phyloP scores from a whole-genome alignment of 2,888 invertebrate species.

The Octodonta nipae region DNA sequence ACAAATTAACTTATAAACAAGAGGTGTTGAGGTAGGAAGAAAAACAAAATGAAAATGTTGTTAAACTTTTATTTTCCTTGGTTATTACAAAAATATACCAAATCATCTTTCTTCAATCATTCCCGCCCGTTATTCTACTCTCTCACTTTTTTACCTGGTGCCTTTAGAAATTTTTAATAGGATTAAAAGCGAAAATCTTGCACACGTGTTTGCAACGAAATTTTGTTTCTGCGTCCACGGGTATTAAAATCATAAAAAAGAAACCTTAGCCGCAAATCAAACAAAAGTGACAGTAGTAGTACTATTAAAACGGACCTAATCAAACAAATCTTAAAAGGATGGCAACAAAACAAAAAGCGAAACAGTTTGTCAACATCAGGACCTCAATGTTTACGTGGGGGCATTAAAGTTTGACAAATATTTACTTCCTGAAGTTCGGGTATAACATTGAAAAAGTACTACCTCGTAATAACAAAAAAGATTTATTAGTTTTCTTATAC shows the following conservation, averaged over 20 bases:
- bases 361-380: slow-evolving; percentile 15
- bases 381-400: slow-evolving; percentile 9
- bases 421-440: slow-evolving; percentile 13
- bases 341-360: slow-evolving; percentile 9
- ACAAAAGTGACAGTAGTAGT: slow-evolving; percentile 7
- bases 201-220: slow-evolving; percentile 9
- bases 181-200: slow-evolving; percentile 8
- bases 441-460: too few species aligned
- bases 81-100: too few species aligned
- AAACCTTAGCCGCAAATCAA: slow-evolving; percentile 6
- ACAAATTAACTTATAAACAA: too few species aligned
- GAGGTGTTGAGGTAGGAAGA: too few species aligned
- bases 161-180: too few species aligned
- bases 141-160: too few species aligned
- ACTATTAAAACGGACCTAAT: slow-evolving; percentile 13
- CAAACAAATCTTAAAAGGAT: slow-evolving; percentile 18
- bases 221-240: slow-evolving; percentile 4
- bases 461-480: too few species aligned
- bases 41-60: too few species aligned
- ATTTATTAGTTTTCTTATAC: too few species aligned
- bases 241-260: slow-evolving; percentile 5
- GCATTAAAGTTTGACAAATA: slow-evolving; percentile 11
- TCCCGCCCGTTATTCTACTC: too few species aligned
- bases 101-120: too few species aligned
- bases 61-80: too few species aligned